These are phyloP conservation scores for Aplocera efformata DNA, from an alignment of 2,888 invertebrate species.

Conservation along the genomic window DNA sequence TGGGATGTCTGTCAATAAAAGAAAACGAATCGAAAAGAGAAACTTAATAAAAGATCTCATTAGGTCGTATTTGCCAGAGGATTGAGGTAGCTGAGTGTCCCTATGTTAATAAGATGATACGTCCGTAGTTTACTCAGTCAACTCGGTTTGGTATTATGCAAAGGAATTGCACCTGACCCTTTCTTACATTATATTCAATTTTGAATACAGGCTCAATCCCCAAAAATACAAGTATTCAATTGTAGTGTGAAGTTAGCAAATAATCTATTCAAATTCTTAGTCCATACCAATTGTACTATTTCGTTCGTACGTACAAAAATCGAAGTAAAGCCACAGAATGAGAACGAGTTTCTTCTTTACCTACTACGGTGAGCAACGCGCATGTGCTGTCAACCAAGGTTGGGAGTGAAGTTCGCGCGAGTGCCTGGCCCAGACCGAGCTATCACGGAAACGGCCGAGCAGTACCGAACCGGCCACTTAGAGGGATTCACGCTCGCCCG, in stretches of 20 bases:
- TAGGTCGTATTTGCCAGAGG: conserved; percentile 28
- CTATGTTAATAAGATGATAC: conserved; percentile 19
- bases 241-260: no score
- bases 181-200: no score
- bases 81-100: conserved; percentile 23
- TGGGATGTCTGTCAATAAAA: conserved; percentile 17
- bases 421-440: conserved; percentile 36
- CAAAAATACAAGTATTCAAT: no score
- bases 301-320: no score
- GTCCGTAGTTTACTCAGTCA: conserved; percentile 22
- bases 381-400: conserved; percentile 50
- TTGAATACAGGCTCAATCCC: no score
- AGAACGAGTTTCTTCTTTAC: no score
- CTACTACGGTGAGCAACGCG: conserved; percentile 29
- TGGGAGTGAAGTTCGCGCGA: conserved; percentile 45
- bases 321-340: conserved; percentile 28
- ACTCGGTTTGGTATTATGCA: conserved; percentile 8
- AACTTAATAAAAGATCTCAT: conserved; percentile 28
- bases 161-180: no score
- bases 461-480: conserved; percentile 63
- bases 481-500: conserved; percentile 57
- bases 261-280: conserved; percentile 8
- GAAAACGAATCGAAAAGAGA: conserved; percentile 19
- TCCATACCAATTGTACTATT: no score
- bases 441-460: conserved; percentile 58